Percentiles rank a stretch among this genome's conserved stretches.
These are phyloP conservation scores for Leptocoma aspasia DNA, from an alignment of 2,113 vertebrate species.

Conservation along the genomic window DNA sequence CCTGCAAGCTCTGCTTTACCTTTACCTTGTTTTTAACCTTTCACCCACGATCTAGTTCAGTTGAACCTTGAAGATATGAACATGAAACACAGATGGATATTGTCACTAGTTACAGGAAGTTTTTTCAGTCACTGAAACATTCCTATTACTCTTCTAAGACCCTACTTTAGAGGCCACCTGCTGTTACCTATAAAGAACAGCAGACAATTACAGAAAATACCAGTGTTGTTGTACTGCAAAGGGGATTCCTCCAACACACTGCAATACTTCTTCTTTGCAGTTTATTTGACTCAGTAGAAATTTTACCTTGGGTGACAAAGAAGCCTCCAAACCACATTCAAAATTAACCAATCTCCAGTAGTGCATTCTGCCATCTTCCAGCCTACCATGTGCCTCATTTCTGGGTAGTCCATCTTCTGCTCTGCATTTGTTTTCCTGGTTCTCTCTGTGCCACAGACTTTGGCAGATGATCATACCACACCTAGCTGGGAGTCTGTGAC, in stretches of 20 bases:
- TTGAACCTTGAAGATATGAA: background rate
- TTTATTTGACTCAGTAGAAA: background rate
- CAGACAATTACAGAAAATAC: background rate
- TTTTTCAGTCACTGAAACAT: background rate
- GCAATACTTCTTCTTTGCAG: background rate
- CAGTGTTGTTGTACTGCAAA: background rate
- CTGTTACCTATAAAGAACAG: background rate
- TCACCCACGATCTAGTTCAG: background rate
- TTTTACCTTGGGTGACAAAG: background rate
- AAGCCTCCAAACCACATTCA: background rate
- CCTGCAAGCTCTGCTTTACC: background rate
- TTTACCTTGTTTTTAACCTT: background rate
- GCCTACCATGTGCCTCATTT: background rate
- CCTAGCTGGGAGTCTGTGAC: background rate
- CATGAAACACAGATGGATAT: background rate
- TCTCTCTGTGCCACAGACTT: background rate
- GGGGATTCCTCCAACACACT: accelerated
- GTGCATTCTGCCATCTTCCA: background rate
- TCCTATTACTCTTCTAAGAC: background rate
- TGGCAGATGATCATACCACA: background rate
- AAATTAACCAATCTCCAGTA: background rate
- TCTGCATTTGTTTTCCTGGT: background rate
- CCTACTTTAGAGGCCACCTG: background rate
- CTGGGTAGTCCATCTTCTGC: background rate
- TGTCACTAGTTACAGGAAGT: background rate